Evolutionary conservation across 2,797 vertebrate genomes (phyloP).

Genomic region (Gobionotothen gibberifrons): DNA sequence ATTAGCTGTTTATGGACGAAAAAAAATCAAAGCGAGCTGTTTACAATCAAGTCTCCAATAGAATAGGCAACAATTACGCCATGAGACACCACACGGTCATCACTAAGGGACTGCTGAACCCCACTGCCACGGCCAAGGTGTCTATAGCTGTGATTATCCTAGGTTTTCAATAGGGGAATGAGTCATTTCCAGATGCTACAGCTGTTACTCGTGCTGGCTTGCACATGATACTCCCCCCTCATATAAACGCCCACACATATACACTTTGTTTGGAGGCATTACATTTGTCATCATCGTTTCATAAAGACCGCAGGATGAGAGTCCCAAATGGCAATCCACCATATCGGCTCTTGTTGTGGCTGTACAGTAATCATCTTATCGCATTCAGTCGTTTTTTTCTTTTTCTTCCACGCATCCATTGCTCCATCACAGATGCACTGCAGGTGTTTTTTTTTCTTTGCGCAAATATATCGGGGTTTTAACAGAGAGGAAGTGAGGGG

Average conservation of each 20-base stretch:
- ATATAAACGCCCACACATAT: conserved; percentile 23
- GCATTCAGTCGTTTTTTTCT: conserved; percentile 1
- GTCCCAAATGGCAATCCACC: not conserved
- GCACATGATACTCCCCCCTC: conserved; percentile 42
- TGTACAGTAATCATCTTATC: conserved; percentile 27
- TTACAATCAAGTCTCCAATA: not conserved
- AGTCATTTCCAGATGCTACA: conserved; percentile 78
- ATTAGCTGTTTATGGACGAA: not conserved
- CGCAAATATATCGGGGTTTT: not conserved
- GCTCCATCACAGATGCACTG: conserved; percentile 34
- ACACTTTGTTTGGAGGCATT: conserved; percentile 54
- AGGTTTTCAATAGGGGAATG: conserved; percentile 69
- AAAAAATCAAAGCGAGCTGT: not conserved
- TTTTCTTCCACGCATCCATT: not conserved
- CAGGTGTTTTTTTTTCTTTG: conserved; percentile 22
- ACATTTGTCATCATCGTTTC: conserved; percentile 42
- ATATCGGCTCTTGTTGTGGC: conserved; percentile 8
- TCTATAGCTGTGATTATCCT: conserved; percentile 40
- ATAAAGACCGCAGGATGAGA: conserved; percentile 42
- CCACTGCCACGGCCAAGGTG: conserved; percentile 8
- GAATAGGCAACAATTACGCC: not conserved
- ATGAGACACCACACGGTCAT: not conserved
- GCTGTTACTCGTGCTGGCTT: conserved; percentile 59
- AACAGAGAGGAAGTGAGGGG: not conserved
- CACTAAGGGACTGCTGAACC: conserved; percentile 9